A percentile compares a stretch with the other conserved stretches of the same genome.
Conservation (phyloP, 35 echinoderm and acorn worm species). For the Acanthaster planci region DNA sequence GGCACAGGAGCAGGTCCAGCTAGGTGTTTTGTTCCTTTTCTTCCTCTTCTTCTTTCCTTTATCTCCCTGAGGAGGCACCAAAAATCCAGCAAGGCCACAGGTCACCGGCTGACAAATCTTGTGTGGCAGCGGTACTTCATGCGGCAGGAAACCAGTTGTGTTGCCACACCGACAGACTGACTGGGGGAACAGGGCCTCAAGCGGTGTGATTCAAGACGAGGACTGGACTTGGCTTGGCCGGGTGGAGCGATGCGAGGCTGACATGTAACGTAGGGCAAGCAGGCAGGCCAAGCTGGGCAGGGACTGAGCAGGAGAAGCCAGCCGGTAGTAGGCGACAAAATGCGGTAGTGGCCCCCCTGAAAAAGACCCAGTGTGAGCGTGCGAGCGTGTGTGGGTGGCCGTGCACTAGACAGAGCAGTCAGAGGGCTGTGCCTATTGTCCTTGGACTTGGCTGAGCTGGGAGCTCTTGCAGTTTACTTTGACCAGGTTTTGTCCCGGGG, state of each 20-base stretch:
- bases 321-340: too few species aligned
- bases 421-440: slow-evolving; percentile 1
- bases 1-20: too few species aligned
- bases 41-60: too few species aligned
- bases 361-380: neutral
- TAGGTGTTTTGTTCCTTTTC: too few species aligned
- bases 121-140: slow-evolving; percentile 1
- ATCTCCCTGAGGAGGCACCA: neutral
- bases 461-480: neutral
- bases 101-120: slow-evolving; percentile 9
- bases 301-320: too few species aligned
- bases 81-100: neutral
- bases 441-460: slow-evolving; percentile 15
- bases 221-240: too few species aligned
- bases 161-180: too few species aligned
- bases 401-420: slow-evolving; percentile 16
- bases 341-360: too few species aligned
- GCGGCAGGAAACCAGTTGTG: neutral
- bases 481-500: neutral
- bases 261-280: neutral
- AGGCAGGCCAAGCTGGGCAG: slow-evolving; percentile 2
- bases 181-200: too few species aligned
- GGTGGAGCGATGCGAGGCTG: neutral
- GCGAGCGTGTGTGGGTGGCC: slow-evolving; percentile 2
- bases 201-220: too few species aligned